Base-by-base conservation (phyloP, 2,113 vertebrate genomes). In the Anhinga anhinga region DNA sequence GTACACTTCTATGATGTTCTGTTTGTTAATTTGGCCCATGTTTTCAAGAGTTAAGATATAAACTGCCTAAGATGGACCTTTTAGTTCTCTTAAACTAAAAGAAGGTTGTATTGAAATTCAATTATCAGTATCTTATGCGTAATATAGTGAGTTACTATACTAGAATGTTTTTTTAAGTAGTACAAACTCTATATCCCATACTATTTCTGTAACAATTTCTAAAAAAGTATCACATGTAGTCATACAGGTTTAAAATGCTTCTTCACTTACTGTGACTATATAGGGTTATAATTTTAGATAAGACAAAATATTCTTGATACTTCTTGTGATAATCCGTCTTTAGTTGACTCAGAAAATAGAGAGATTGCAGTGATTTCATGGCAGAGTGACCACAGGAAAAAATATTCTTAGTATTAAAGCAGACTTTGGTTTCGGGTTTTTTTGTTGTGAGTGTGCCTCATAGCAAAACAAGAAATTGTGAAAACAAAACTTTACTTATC, bases 221-320 rank as follows among this genome's bases (percentile, higher is more conserved):
- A 4, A 13, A 56, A 50, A 86, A 63, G 10, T 44, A 19, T 94
- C 40, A 34, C 1, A 0, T 80, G 26, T 34, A 72, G 27, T 49
- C 26, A 55, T 81, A 47, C 6, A 71, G 45, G 42, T 77, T 86
- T 85, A 42, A 82, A 95, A 69, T 2, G 15, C 38, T 72, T 44
- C 66, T 72, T 76, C 23, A 32, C 66, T 96, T 91, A 66, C 61
- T 82, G 40, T 79, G 69, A 78, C 15, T 89, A n/a, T 74, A 61
- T 76, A 76, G 77, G 44, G n/a, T 50, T 95, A 56, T 95, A 94
- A 82, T 82, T 95, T 95, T 84, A 86, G 92, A 84, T 82, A 92
- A 88, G 70, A 66, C 69, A 85, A 76, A 93, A 76, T 95, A 95
- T 52, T 89, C 77, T 74, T 93, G 94, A 66, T 53, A 32, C 10